These are phyloP conservation scores for Malurus melanocephalus DNA, from an alignment of 2,113 vertebrate genomes.

Conservation along the genomic window DNA sequence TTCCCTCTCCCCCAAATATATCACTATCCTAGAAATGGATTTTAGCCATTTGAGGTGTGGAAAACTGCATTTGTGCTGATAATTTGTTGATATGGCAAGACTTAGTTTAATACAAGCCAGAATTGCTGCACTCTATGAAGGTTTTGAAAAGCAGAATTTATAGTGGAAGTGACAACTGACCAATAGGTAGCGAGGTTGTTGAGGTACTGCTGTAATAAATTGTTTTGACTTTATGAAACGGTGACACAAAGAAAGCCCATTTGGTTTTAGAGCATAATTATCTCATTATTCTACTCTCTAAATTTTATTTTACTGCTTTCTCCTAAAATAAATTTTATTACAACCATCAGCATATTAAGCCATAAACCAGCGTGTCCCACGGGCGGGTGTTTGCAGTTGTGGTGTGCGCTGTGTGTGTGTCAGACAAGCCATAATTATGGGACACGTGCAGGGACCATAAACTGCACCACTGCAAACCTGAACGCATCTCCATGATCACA, in stretches of 20 bases:
- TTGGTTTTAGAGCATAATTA: constrained; percentile 57
- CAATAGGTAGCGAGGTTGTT: not conserved
- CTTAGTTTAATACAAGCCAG: not conserved
- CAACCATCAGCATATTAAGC: constrained; percentile 23
- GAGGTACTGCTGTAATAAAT: not conserved
- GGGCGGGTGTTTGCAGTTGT: constrained; percentile 9
- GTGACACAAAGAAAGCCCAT: constrained; percentile 26
- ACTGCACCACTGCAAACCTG: not conserved
- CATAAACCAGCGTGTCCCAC: constrained; percentile 3
- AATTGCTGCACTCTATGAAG: not conserved
- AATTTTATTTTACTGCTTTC: constrained; percentile 60
- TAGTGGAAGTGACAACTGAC: constrained; percentile 5
- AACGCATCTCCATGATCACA: not conserved
- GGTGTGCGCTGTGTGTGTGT: constrained; percentile 6
- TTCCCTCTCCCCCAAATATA: not conserved
- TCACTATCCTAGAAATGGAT: not conserved
- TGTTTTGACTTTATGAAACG: not conserved
- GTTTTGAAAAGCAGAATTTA: constrained; percentile 14
- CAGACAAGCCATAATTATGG: not conserved
- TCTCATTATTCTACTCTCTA: constrained; percentile 43
- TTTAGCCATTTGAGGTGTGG: not conserved
- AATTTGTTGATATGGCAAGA: not conserved
- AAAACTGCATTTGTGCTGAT: not conserved
- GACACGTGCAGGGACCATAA: not conserved
- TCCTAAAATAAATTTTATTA: constrained; percentile 60